phyloP scores from a whole-genome alignment of 2,888 invertebrate species.

The Bellardia bayeri region DNA sequence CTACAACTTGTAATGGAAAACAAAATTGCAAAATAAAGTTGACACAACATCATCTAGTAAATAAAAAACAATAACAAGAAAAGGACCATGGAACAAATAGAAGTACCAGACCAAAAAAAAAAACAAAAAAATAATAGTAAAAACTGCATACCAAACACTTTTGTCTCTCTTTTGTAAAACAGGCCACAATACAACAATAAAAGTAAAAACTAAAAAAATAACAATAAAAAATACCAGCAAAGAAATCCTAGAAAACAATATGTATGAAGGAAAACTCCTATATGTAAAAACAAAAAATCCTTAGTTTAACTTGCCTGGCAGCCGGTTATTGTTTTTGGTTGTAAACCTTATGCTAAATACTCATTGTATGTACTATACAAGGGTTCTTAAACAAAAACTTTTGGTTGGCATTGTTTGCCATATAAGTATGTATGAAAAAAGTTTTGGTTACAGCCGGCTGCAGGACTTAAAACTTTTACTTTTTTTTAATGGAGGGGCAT shows the following conservation, averaged over 20 bases:
- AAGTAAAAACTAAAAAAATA: neutral
- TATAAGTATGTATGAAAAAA: neutral
- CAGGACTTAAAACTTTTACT: conserved; percentile 39
- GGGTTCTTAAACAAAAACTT: conserved; percentile 13
- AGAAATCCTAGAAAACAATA: conserved; percentile 26
- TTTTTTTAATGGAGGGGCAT: conserved; percentile 6
- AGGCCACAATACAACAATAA: neutral
- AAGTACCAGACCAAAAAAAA: neutral
- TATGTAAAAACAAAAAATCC: conserved; percentile 12
- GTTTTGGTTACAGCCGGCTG: neutral
- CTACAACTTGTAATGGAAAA: neutral
- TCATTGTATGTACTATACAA: conserved; percentile 1
- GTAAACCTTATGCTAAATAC: conserved; percentile 47
- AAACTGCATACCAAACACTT: conserved; percentile 53
- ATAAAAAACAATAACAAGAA: conserved; percentile 51
- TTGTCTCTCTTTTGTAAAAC: conserved; percentile 30
- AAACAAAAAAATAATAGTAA: conserved; percentile 3
- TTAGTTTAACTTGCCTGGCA: conserved; percentile 8
- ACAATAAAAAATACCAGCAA: neutral
- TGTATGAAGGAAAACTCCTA: neutral
- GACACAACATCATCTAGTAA: conserved; percentile 66
- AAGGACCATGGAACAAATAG: conserved; percentile 5
- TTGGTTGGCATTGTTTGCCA: conserved; percentile 21
- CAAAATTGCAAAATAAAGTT: conserved; percentile 58
- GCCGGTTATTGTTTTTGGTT: conserved; percentile 53